Evolutionary conservation across 2,797 vertebrate genomes (phyloP).

Genomic region (Sebastes oblongus): DNA sequence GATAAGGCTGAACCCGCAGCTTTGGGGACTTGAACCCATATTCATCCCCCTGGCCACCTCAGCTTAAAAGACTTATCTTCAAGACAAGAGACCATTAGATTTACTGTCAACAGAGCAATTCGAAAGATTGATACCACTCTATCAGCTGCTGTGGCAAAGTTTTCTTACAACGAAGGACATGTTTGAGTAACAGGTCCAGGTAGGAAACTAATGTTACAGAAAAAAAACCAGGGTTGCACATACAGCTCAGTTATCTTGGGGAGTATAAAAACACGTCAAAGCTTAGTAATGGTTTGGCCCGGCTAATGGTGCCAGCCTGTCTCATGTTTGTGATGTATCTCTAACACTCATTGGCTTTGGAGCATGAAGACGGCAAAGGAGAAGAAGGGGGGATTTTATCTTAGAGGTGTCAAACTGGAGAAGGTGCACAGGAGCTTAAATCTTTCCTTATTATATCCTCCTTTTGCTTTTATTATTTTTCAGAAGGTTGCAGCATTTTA

Average conservation of each 20-base stretch:
- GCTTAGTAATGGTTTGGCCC: constrained; percentile 45
- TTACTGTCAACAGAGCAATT: constrained; percentile 53
- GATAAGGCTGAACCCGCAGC: constrained; percentile 47
- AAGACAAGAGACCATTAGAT: constrained; percentile 54
- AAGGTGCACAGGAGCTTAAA: constrained; percentile 49
- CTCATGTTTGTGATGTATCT: constrained; percentile 38
- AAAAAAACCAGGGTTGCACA: constrained; percentile 18
- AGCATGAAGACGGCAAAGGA: constrained; percentile 18
- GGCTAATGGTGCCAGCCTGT: constrained; percentile 47
- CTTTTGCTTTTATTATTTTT: not conserved
- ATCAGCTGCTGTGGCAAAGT: constrained; percentile 45
- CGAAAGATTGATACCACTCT: constrained; percentile 50
- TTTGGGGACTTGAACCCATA: constrained; percentile 44
- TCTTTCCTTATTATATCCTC: not conserved
- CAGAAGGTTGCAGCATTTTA: constrained; percentile 17
- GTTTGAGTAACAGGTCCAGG: constrained; percentile 20
- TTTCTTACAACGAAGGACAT: constrained; percentile 20
- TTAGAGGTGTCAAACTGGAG: constrained; percentile 44
- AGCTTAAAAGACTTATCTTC: constrained; percentile 50
- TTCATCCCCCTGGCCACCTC: constrained; percentile 35
- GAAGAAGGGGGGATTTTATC: constrained; percentile 14
- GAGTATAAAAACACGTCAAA: constrained; percentile 50
- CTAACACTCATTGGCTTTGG: constrained; percentile 21
- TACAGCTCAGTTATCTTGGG: constrained; percentile 16
- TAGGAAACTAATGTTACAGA: constrained; percentile 37